Conservation (phyloP, 2,797 vertebrate genomes). For the Alosa sapidissima region DNA sequence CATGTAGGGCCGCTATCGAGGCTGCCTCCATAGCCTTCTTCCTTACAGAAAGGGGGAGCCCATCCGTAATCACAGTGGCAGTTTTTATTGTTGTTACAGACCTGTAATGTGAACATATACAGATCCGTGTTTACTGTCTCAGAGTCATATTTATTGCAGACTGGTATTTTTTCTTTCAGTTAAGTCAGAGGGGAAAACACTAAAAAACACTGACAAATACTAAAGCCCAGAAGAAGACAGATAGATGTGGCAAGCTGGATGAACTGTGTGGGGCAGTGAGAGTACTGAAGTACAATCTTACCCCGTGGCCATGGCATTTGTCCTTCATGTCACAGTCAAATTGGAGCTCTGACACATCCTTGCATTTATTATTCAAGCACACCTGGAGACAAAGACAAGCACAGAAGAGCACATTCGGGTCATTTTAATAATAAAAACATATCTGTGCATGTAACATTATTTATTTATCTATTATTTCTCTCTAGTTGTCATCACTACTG, state of each 20-base stretch:
- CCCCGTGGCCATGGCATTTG: constrained; percentile 89
- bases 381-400: constrained; percentile 69
- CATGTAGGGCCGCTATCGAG: constrained; percentile 91
- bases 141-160: too few relatives aligned
- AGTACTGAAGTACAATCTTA: constrained; percentile 59
- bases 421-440: not conserved
- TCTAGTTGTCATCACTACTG: not conserved
- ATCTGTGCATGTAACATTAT: not conserved
- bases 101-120: constrained; percentile 64
- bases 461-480: not conserved
- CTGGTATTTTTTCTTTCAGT: too few relatives aligned
- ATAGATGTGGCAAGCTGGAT: not conserved
- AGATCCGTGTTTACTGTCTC: too few relatives aligned
- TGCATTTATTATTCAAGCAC: constrained; percentile 89
- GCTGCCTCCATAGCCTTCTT: constrained; percentile 87
- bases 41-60: constrained; percentile 84
- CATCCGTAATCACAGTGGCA: constrained; percentile 89
- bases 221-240: too few relatives aligned
- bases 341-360: constrained; percentile 75
- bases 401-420: not conserved
- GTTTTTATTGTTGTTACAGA: constrained; percentile 94
- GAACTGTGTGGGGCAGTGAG: not conserved
- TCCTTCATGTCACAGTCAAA: constrained; percentile 85
- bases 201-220: too few relatives aligned
- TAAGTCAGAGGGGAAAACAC: too few relatives aligned